Percentiles rank a stretch among this genome's conserved stretches.
Evolutionary conservation across 2,888 invertebrate genomes (phyloP).

Genomic region (Crepidodera aurea): DNA sequence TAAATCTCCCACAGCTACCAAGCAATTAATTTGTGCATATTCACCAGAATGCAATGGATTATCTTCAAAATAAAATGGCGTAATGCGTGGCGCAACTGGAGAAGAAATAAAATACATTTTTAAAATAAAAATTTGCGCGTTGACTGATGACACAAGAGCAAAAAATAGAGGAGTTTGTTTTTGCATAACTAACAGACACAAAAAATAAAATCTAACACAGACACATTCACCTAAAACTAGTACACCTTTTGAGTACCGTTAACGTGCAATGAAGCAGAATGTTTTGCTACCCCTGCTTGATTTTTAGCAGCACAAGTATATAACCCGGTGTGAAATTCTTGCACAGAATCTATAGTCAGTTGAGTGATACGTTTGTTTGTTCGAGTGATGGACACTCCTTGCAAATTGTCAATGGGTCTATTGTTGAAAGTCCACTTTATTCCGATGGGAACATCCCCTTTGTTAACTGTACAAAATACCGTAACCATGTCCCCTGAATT

Average conservation of each 20-base stretch:
- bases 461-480: slow-evolving; percentile 69
- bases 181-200: slow-evolving; percentile 65
- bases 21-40: slow-evolving; percentile 65
- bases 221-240: slow-evolving; percentile 62
- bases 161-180: slow-evolving; percentile 64
- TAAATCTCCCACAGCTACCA: slow-evolving; percentile 75
- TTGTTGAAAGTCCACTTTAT: slow-evolving; percentile 59
- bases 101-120: slow-evolving; percentile 62
- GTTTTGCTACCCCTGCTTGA: slow-evolving; percentile 63
- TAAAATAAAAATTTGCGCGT: slow-evolving; percentile 58
- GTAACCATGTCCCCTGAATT: slow-evolving; percentile 72
- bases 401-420: slow-evolving; percentile 53
- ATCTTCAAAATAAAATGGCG: slow-evolving; percentile 79
- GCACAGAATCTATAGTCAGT: slow-evolving; percentile 64
- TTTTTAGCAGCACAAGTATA: slow-evolving; percentile 66
- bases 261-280: slow-evolving; percentile 64
- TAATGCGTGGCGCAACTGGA: slow-evolving; percentile 82
- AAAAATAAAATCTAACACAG: slow-evolving; percentile 34
- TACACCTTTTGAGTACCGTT: slow-evolving; percentile 60
- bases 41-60: slow-evolving; percentile 65
- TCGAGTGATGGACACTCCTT: slow-evolving; percentile 59
- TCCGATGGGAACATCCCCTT: slow-evolving; percentile 71
- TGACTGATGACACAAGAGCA: slow-evolving; percentile 3
- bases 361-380: slow-evolving; percentile 64
- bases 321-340: slow-evolving; percentile 64